Conservation (phyloP, 2,113 vertebrate genomes). For the Picathartes gymnocephalus region DNA sequence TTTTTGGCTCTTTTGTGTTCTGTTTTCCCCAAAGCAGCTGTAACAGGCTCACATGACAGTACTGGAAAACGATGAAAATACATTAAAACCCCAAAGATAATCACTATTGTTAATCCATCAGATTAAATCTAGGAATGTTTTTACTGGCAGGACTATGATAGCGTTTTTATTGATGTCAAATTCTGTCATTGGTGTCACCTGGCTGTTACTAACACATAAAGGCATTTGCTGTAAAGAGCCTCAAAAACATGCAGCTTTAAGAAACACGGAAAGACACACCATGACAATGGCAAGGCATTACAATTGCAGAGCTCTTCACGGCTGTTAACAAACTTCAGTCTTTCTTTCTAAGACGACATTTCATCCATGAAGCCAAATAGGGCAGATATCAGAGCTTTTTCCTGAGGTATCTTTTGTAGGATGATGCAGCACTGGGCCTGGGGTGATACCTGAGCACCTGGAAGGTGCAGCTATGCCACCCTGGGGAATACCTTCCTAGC, state of each 20-base stretch:
- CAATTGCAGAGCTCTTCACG: fast-evolving
- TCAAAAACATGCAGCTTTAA: fast-evolving
- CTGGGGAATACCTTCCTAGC: neutral
- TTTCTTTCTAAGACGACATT: neutral
- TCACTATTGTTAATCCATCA: neutral
- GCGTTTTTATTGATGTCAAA: neutral
- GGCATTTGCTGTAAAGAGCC: neutral
- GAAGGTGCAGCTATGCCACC: fast-evolving
- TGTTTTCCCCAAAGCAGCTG: neutral
- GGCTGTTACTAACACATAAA: neutral
- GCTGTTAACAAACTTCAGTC: neutral
- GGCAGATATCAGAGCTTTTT: neutral
- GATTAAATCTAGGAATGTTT: neutral
- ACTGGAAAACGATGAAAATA: neutral
- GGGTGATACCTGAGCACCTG: neutral
- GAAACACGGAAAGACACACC: neutral
- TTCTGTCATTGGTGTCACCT: fast-evolving
- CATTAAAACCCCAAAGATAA: neutral
- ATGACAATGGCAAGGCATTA: fast-evolving
- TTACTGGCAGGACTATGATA: neutral
- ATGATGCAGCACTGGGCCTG: neutral
- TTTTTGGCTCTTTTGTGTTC: neutral
- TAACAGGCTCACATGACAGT: neutral
- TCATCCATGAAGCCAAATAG: neutral
- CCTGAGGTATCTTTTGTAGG: neutral